Evolutionary conservation across 1,140 invertebrate species (phyloP).

Genomic region (Holcopasites calliopsidis): DNA sequence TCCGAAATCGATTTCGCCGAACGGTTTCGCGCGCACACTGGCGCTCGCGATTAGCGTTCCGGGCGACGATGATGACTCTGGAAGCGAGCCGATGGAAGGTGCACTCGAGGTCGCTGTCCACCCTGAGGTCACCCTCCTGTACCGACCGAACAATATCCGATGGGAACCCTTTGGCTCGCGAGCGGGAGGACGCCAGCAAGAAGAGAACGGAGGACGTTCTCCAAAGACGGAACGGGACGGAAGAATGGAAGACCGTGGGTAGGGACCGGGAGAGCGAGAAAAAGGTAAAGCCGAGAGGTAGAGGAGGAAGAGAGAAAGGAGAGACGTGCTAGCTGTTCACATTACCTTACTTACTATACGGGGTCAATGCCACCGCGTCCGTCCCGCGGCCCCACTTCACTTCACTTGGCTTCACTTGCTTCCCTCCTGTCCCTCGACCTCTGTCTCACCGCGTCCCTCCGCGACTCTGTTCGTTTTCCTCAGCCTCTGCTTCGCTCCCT

Average conservation of each 20-base stretch:
- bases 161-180: constrained; percentile 62
- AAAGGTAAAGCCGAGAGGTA: not conserved
- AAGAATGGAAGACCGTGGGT: not conserved
- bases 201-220: constrained; percentile 13
- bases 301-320: not conserved
- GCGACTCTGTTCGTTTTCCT: constrained; percentile 26
- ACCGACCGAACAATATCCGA: constrained; percentile 62
- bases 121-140: constrained; percentile 61
- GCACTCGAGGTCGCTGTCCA: constrained; percentile 64
- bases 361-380: constrained; percentile 74
- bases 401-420: constrained; percentile 65
- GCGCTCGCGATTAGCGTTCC: constrained; percentile 49
- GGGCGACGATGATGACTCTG: constrained; percentile 52
- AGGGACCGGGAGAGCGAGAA: not conserved
- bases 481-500: constrained; percentile 12
- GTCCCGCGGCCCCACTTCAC: constrained; percentile 71
- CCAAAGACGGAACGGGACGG: constrained; percentile 10
- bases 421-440: constrained; percentile 45
- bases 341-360: constrained; percentile 75
- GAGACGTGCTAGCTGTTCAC: constrained; percentile 70
- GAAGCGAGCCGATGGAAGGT: constrained; percentile 54
- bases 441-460: constrained; percentile 41
- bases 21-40: not conserved
- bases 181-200: constrained; percentile 27
- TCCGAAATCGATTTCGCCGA: not conserved